Percentiles rank a stretch among this genome's conserved stretches.
Conservation (phyloP, 2,113 vertebrate genomes). For the Scortum barcoo region DNA sequence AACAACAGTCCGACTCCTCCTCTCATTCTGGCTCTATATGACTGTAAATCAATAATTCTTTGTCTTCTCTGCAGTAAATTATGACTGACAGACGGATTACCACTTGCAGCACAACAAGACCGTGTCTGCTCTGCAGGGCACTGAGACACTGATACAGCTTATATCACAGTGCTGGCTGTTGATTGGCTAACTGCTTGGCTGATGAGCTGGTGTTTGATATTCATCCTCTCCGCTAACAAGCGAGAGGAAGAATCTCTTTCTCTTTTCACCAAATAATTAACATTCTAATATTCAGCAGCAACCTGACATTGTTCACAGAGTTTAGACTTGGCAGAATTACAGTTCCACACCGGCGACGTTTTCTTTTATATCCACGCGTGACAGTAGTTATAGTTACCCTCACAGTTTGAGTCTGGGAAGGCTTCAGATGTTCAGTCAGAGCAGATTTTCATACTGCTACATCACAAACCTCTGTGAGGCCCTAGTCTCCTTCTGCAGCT, state of each 20-base stretch:
- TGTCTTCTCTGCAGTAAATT: constrained; percentile 11
- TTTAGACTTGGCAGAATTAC: constrained; percentile 22
- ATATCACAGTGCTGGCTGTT: neutral
- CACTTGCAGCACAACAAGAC: constrained; percentile 13
- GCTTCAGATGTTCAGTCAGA: constrained; percentile 30
- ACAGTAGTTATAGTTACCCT: constrained; percentile 43
- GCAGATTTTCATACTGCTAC: constrained; percentile 6
- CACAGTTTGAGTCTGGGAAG: constrained; percentile 25
- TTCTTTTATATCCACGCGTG: constrained; percentile 20
- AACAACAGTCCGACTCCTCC: neutral
- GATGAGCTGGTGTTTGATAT: constrained; percentile 36
- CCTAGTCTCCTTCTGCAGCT: neutral
- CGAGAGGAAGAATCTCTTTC: neutral
- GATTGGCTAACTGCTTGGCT: constrained; percentile 24
- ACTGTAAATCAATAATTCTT: constrained; percentile 9
- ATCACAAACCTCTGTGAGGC: constrained; percentile 11
- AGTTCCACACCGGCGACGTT: constrained; percentile 15
- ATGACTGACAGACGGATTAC: constrained; percentile 24
- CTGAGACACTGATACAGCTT: neutral
- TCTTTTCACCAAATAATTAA: constrained; percentile 47
- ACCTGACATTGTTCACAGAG: constrained; percentile 17
- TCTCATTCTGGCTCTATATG: neutral
- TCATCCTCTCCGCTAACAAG: constrained; percentile 19
- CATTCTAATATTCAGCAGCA: constrained; percentile 5
- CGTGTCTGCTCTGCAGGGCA: constrained; percentile 1